Evolutionary conservation across 2,888 invertebrate species (phyloP).

Genomic region (Plagodis dolabraria): DNA sequence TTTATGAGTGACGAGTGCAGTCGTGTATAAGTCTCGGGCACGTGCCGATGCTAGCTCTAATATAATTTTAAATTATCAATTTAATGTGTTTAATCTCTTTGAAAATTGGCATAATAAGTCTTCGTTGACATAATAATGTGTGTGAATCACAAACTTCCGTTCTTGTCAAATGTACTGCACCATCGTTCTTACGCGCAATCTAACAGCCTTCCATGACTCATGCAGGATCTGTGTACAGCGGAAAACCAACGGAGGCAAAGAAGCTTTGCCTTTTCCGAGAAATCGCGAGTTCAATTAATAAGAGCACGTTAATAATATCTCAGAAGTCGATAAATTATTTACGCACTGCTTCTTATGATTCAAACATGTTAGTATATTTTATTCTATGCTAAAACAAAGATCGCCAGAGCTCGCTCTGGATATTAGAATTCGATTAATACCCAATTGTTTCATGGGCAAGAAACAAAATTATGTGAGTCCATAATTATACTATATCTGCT

Average conservation of each 20-base stretch:
- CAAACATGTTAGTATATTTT: neutral
- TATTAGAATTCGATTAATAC: too few relatives aligned
- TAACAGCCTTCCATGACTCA: constrained; percentile 60
- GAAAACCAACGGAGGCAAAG: constrained; percentile 54
- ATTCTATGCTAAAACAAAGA: neutral
- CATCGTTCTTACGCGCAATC: constrained; percentile 42
- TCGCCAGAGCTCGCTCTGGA: neutral
- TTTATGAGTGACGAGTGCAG: constrained; percentile 20
- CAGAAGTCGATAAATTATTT: constrained; percentile 32
- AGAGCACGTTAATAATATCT: constrained; percentile 38
- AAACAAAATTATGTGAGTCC: too few relatives aligned
- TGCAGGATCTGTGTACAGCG: constrained; percentile 60
- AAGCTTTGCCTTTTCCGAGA: constrained; percentile 45
- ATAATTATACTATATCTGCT: neutral
- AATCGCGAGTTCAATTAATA: constrained; percentile 49
- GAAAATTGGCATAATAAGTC: neutral
- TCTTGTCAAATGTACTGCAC: constrained; percentile 8
- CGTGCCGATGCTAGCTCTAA: neutral
- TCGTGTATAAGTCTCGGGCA: neutral
- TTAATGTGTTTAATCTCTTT: neutral
- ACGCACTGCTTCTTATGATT: neutral
- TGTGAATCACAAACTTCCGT: constrained; percentile 32
- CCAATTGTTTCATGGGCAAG: too few relatives aligned
- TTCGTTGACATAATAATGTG: constrained; percentile 13
- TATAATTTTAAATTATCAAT: too few relatives aligned